These are phyloP conservation scores for Drosophila mettleri DNA, from an alignment of 2,888 invertebrate species.

Conservation along the genomic window DNA sequence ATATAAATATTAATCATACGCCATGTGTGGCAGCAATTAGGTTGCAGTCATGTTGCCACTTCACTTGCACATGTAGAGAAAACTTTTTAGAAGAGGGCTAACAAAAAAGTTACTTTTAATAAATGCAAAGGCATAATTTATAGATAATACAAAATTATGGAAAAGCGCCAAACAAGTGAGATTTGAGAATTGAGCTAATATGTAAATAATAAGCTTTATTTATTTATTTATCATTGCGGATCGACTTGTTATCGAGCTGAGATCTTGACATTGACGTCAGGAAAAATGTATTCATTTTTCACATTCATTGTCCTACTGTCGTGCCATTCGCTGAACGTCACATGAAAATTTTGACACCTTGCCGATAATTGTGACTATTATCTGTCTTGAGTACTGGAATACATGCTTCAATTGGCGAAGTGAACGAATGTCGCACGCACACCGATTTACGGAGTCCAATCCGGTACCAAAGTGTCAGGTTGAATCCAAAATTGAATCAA, in stretches of 20 bases:
- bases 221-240: not conserved
- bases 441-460: constrained; percentile 1
- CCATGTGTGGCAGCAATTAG: constrained; percentile 64
- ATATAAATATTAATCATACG: constrained; percentile 72
- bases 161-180: not conserved
- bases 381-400: not conserved
- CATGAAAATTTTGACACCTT: constrained; percentile 22
- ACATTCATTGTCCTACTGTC: not conserved
- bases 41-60: constrained; percentile 26
- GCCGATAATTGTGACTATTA: constrained; percentile 15
- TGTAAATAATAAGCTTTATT: not conserved
- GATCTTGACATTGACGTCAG: constrained; percentile 16
- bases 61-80: constrained; percentile 22
- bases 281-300: constrained; percentile 6
- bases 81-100: constrained; percentile 26
- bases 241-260: not conserved
- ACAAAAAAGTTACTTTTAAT: not conserved
- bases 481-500: constrained; percentile 44
- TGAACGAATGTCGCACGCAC: constrained; percentile 18
- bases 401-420: constrained; percentile 48
- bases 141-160: not conserved
- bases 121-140: not conserved
- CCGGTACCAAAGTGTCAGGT: constrained; percentile 52
- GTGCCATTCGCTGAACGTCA: constrained; percentile 1
- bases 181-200: too few relatives aligned